These are phyloP conservation scores for Neolamprologus modestus DNA, from an alignment of 2,113 vertebrate species.

Conservation along the genomic window DNA sequence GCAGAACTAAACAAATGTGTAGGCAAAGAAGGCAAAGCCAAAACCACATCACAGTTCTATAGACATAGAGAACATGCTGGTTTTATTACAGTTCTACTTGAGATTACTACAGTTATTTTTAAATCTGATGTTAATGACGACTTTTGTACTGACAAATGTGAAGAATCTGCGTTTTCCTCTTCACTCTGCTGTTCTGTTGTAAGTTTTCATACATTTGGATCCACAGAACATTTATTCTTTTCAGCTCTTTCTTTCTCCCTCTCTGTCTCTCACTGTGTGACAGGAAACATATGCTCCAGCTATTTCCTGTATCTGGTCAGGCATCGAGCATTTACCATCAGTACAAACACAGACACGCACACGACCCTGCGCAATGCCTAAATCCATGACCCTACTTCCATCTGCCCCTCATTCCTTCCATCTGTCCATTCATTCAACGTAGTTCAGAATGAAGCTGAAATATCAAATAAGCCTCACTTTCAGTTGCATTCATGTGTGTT, in stretches of 20 bases:
- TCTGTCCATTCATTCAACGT: neutral
- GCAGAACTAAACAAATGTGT: neutral
- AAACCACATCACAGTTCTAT: neutral
- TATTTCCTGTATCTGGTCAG: slow-evolving; percentile 67
- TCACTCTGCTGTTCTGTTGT: neutral
- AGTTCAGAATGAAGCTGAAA: neutral
- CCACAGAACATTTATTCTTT: neutral
- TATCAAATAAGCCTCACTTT: neutral
- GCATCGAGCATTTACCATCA: neutral
- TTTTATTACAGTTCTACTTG: neutral
- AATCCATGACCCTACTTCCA: neutral
- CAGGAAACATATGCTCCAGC: slow-evolving; percentile 66
- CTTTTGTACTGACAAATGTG: neutral
- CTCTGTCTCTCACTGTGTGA: slow-evolving; percentile 6
- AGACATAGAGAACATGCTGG: neutral
- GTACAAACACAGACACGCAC: neutral
- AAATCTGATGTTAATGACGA: accelerated
- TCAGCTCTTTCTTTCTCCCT: neutral
- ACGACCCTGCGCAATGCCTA: neutral
- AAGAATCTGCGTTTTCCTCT: accelerated
- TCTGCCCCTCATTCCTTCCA: neutral
- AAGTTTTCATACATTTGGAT: neutral
- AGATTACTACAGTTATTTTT: neutral
- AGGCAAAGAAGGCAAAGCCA: neutral
- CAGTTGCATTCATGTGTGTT: neutral